Conservation (phyloP, 2,888 invertebrate species). For the Drosophila emarginata region DNA sequence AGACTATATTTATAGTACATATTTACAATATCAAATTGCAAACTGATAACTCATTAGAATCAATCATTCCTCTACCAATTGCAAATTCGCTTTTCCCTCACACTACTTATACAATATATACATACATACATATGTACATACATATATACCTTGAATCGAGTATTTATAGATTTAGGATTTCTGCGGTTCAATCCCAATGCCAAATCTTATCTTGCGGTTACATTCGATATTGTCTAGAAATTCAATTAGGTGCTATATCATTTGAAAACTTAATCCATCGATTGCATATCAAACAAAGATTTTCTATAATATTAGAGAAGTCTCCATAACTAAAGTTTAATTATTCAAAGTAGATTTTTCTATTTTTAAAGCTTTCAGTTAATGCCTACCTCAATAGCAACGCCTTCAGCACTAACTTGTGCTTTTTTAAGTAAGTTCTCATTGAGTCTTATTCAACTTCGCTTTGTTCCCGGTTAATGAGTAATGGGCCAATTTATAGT, state of each 20-base stretch:
- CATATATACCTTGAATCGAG: background rate
- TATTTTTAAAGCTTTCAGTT: too few species aligned
- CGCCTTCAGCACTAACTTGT: background rate
- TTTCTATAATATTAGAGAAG: too few species aligned
- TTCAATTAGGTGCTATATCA: constrained; percentile 15
- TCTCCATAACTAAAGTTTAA: too few species aligned
- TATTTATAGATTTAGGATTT: constrained; percentile 22
- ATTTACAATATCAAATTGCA: constrained; percentile 5
- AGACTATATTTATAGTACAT: background rate
- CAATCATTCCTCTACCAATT: background rate
- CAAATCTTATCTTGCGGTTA: constrained; percentile 21
- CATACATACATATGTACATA: too few species aligned
- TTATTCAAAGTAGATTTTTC: too few species aligned
- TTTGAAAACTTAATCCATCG: background rate
- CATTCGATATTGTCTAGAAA: constrained; percentile 9
- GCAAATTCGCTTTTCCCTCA: too few species aligned
- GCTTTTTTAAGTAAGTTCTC: too few species aligned
- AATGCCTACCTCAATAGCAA: background rate
- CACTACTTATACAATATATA: too few species aligned
- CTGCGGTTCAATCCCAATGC: constrained; percentile 30
- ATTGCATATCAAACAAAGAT: background rate
- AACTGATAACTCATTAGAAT: constrained; percentile 8
- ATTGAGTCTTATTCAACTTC: background rate
- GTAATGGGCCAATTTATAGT: background rate
- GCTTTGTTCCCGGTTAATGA: background rate